phyloP scores from a whole-genome alignment of 2,113 vertebrate species.

The Galbula dea region DNA sequence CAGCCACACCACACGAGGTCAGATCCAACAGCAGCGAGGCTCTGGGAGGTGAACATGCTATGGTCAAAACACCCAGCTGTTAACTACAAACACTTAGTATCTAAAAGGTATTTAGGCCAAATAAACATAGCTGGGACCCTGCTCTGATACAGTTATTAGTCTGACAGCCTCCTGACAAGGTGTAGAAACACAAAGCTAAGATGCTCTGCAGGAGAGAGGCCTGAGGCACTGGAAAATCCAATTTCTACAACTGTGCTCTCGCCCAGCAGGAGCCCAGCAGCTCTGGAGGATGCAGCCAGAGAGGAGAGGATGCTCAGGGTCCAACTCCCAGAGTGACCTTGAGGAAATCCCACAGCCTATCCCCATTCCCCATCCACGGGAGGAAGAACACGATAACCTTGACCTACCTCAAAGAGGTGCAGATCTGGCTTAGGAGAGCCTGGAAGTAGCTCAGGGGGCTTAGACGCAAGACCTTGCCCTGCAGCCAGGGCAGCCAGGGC shows the following conservation, averaged over 20 bases:
- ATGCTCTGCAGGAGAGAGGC: not conserved
- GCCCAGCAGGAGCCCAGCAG: not conserved
- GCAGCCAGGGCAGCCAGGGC: not conserved
- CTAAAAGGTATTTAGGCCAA: not conserved
- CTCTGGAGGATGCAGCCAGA: not conserved
- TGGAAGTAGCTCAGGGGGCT: not conserved
- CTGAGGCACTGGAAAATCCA: not conserved
- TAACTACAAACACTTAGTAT: not conserved
- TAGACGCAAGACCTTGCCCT: not conserved
- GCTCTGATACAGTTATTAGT: not conserved
- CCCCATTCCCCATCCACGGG: not conserved
- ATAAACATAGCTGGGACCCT: not conserved
- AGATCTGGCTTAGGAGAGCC: not conserved
- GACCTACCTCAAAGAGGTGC: not conserved
- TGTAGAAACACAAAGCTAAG: not conserved
- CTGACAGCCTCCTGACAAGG: not conserved
- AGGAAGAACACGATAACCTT: not conserved
- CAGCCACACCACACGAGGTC: not conserved
- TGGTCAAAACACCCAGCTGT: not conserved
- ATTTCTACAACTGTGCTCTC: not conserved
- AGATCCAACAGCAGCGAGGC: not conserved
- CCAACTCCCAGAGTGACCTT: not conserved
- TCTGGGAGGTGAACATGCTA: rapidly evolving
- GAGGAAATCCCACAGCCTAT: not conserved
- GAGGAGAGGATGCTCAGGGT: not conserved